Evolutionary conservation across 2,888 invertebrate species (phyloP), one percentile per base, ranked within the genome.

Genomic region (Troides helena): DNA sequence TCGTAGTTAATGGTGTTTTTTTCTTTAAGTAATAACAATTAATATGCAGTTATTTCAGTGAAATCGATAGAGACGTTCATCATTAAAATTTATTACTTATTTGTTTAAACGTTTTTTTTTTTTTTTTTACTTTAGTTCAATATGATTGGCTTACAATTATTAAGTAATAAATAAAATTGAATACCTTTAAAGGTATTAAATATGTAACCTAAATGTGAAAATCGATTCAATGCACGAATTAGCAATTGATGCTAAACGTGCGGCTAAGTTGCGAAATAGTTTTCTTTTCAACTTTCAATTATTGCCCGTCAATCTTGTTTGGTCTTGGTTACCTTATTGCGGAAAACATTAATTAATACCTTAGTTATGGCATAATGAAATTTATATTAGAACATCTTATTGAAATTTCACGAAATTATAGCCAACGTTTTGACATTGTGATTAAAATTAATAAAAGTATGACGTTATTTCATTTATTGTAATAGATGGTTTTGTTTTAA

Each of bases 231-330:
- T 21, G 59, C 39, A 68, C 60, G 30, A 60, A 60, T 64, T 60
- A 59, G 36, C 61, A 23, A 36, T 30, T 21, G 50, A 50, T 68
- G 46, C 46, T n/a, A 62, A 62, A 39, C 18, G 17, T 59, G 25
- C 23, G 59, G 50, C 60, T 53, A 50, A 58, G 53, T 63, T 68
- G 63, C 63, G 39, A 59, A 68, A 64, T 59, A 59, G 50, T 63
- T 53, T 61, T 64, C 14, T 46, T 63, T 68, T 58, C 46, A 50
- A 63, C 62, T 63, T 62, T 68, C 62, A 62, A 63, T 68, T 63
- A 63, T 43, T 30, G 50, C 46, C 2, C 23, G 62, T 68, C 57
- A 46, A 21, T 68, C 50, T 58, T 58, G 58, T 62, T 68, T 53
- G 53, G 5, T 53, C 5, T n/a, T 18, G n/a, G 53, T 53, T 53